Conservation (phyloP, 1,140 invertebrate species). For the Zaprionus davidi region DNA sequence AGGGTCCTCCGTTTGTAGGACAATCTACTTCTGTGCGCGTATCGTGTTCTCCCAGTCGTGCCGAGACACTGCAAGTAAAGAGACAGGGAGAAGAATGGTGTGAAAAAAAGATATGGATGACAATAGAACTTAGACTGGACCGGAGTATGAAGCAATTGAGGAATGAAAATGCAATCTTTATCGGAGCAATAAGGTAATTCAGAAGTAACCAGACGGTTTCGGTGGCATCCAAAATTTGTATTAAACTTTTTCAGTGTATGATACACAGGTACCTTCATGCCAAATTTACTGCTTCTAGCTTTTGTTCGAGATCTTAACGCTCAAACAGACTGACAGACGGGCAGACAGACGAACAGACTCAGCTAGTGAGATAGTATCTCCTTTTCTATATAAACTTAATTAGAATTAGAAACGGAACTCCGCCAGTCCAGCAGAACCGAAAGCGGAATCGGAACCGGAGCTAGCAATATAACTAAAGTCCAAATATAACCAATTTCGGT, state of each 20-base stretch:
- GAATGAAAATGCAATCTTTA: not conserved
- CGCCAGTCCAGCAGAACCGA: not conserved
- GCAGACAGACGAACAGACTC: too few species aligned
- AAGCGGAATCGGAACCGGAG: not conserved
- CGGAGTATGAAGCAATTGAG: not conserved
- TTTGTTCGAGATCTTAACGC: not conserved
- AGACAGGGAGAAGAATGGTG: not conserved
- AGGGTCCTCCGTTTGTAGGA: conserved; percentile 58
- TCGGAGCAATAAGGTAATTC: too few species aligned
- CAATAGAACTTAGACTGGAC: not conserved
- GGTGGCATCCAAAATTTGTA: too few species aligned
- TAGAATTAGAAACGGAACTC: not conserved
- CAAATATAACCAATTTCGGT: too few species aligned
- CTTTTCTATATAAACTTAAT: too few species aligned
- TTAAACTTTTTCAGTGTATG: too few species aligned
- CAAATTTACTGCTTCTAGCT: too few species aligned
- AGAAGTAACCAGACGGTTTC: too few species aligned
- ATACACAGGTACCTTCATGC: too few species aligned
- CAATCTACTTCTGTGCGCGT: conserved; percentile 85
- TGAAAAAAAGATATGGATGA: conserved; percentile 34
- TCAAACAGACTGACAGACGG: not conserved
- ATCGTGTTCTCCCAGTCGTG: conserved; percentile 86
- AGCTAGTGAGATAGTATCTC: too few species aligned
- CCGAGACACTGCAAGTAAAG: conserved; percentile 62
- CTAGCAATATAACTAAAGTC: not conserved